A percentile compares a stretch with the other conserved stretches of the same genome.
phyloP scores from a whole-genome alignment of 2,113 vertebrate genomes.

The Helogale parvula region DNA sequence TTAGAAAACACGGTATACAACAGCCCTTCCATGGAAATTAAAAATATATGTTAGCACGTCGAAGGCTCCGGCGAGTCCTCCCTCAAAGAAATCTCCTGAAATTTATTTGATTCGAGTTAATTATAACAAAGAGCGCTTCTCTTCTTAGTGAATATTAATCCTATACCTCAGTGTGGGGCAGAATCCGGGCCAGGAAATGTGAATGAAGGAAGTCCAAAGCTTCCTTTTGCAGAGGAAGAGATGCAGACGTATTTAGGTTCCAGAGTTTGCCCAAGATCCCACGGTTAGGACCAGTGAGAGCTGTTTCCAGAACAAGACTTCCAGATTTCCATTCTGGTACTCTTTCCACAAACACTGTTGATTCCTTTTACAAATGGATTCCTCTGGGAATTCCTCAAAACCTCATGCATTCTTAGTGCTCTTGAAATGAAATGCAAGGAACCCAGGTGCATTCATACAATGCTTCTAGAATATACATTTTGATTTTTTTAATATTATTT shows the following conservation, averaged over 20 bases:
- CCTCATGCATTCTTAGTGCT: background rate
- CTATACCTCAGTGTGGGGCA: background rate
- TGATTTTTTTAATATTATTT: background rate
- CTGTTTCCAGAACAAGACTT: background rate
- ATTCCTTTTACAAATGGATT: background rate
- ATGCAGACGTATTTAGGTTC: slow-evolving; percentile 65
- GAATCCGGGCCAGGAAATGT: background rate
- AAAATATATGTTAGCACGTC: background rate
- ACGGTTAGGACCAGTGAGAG: background rate
- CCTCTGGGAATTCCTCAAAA: background rate
- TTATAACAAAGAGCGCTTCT: background rate
- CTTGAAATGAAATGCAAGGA: background rate
- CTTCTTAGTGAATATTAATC: background rate
- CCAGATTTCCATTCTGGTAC: background rate
- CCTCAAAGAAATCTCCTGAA: background rate
- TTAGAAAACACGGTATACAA: background rate
- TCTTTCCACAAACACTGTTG: background rate
- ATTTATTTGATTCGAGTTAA: background rate
- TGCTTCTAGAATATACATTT: background rate
- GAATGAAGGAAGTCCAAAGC: background rate
- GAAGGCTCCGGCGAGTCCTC: background rate
- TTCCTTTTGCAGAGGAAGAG: slow-evolving; percentile 57
- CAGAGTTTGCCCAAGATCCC: background rate
- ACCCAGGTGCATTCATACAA: background rate
- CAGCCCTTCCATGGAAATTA: background rate